Base-by-base conservation (phyloP, 2,888 invertebrate species). In the Dichetophora obliterata region DNA sequence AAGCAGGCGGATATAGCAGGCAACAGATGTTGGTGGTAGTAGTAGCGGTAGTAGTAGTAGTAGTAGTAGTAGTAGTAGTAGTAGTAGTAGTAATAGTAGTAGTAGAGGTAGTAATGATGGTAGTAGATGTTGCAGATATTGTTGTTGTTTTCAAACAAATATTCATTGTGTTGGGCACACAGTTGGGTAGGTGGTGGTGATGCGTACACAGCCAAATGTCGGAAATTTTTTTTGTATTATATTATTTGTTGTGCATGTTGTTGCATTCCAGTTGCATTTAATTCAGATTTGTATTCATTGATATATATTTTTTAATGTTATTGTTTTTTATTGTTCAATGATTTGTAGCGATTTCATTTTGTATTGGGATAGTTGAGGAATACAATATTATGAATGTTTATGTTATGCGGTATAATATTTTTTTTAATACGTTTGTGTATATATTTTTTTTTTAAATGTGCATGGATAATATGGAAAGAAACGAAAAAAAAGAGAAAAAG, bases 391-490 rank as follows among this genome's bases (percentile, higher is more conserved):
- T 19, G 54, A 54, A 19, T 54, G n/a, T 19, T 19, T 19, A 54
- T 19, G 22, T 54, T 54, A 54, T 54, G 54, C 11, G 19, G 22
- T 19, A 54, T 54, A 52, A 52, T 52, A 2, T 54, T 19, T 54
- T 19, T 16, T 52, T 61, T 16, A 31, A 78, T 77, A 68, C 69
- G 73, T 52, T 19, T 66, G 75, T 75, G 75, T 72, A 66, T 24
- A 65, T 65, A 65, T 31, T 16, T 65, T 34, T 65, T 22, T 68
- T 22, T 66, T 75, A 73, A 78, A 77, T 78, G 80, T 81, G 80
- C 80, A 80, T 80, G 78, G 63, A 63, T n/a, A n/a, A n/a, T 80
- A 81, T 80, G 80, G 73, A 81, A 80, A 81, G 80, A 81, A 81
- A 81, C 34, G n/a, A 63, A 63, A 77, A 43, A 76, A 79, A 68